These are phyloP conservation scores for Anthoscopus minutus DNA, from an alignment of 2,113 vertebrate species.

Conservation along the genomic window DNA sequence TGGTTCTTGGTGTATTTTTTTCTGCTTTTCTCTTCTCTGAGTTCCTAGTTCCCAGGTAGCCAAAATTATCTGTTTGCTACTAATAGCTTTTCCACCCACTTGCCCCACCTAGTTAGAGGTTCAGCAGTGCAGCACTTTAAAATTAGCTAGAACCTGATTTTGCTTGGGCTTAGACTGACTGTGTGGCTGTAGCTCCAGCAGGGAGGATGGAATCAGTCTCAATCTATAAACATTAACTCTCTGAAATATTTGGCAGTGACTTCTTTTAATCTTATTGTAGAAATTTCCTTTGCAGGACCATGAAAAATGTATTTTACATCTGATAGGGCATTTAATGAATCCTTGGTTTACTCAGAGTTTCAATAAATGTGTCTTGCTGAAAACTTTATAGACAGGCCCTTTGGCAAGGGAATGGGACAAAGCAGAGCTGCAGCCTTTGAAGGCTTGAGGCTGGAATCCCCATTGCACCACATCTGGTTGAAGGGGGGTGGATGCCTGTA, in stretches of 20 bases:
- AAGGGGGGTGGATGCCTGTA: neutral
- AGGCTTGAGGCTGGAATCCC: neutral
- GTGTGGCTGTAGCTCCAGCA: neutral
- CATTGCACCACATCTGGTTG: neutral
- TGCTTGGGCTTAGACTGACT: neutral
- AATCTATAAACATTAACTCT: neutral
- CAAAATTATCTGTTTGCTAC: slow-evolving; percentile 9
- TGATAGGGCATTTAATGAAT: neutral
- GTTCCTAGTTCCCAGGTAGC: neutral
- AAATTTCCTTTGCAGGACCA: slow-evolving; percentile 5
- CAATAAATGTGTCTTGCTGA: neutral
- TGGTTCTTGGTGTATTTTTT: neutral
- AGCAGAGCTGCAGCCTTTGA: neutral
- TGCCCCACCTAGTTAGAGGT: neutral
- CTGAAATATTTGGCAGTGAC: neutral
- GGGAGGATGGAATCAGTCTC: neutral
- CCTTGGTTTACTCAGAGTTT: neutral
- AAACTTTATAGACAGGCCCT: neutral
- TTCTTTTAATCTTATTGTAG: neutral
- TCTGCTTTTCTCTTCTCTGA: neutral
- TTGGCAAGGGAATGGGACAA: neutral
- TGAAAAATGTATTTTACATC: slow-evolving; percentile 1
- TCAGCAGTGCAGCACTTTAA: neutral
- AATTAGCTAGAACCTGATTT: neutral
- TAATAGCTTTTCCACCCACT: slow-evolving; percentile 7